A percentile compares a stretch with the other conserved stretches of the same genome.
These are phyloP conservation scores for Eudasyphora cyanicolor DNA, from an alignment of 2,888 invertebrate genomes.

Conservation along the genomic window DNA sequence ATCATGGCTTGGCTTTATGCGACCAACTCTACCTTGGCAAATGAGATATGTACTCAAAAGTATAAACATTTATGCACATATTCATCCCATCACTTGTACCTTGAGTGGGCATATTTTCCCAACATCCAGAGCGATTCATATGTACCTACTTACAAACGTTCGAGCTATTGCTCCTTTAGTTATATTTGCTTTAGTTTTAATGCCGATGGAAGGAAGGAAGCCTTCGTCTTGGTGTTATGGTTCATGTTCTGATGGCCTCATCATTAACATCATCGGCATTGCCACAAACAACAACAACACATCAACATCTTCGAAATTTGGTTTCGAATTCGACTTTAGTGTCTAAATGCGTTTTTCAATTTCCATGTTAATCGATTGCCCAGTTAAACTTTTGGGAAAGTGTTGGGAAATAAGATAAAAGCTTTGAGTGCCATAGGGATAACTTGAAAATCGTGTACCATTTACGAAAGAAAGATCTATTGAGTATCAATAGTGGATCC, in stretches of 20 bases:
- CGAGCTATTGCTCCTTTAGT: not conserved
- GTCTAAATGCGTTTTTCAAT: conserved; percentile 63
- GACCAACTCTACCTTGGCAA: not conserved
- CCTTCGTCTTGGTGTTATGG: not conserved
- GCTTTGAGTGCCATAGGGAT: too few species aligned
- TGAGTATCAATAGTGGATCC: too few species aligned
- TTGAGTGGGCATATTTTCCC: not conserved
- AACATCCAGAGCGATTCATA: not conserved
- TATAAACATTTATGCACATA: not conserved
- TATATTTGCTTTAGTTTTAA: conserved; percentile 1
- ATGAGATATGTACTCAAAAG: conserved; percentile 4
- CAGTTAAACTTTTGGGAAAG: conserved; percentile 6
- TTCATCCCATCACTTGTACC: not conserved
- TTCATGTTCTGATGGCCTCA: not conserved
- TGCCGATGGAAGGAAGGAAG: not conserved
- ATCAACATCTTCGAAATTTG: not conserved
- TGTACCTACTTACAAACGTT: not conserved
- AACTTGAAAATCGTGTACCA: too few species aligned
- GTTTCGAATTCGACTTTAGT: conserved; percentile 38
- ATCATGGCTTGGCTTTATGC: not conserved
- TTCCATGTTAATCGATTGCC: conserved; percentile 47
- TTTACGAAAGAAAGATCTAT: too few species aligned
- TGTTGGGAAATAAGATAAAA: not conserved
- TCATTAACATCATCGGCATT: conserved; percentile 11
- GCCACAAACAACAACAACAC: too few species aligned